Evolutionary conservation across 2,888 invertebrate species (phyloP), one percentile per base, ranked within the genome.

Genomic region (Andricus curvator): DNA sequence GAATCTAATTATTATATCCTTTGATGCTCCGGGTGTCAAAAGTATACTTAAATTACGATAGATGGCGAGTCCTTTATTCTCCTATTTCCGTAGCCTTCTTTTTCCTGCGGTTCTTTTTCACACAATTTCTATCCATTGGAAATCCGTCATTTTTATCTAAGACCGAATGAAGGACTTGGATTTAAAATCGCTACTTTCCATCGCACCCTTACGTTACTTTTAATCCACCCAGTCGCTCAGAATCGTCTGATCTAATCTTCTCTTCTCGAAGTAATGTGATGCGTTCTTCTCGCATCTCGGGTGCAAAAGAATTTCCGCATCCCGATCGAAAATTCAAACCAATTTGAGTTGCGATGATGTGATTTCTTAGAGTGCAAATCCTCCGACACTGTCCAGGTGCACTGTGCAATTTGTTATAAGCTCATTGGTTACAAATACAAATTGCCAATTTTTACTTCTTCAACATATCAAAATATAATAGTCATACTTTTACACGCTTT

Each of bases 181-280:
- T 48, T 51, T 70, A 51, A 70, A 70, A 70, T 70, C 70, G 29
- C 70, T 70, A 70, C 51, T 70, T 70, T 70, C 70, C 29, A 70
- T 70, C 70, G 51, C 4, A 70, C 51, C 51, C 70, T 70, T 70
- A 51, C 51, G 33, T 48, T 74, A 33, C 74, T 74, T 74, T 74
- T 74, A 74, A 74, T 74, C 74, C 74, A 74, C 51, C 51, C 33
- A 56, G 74, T 74, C 74, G 22, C 29, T 51, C 33, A n/a, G 74
- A 74, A 74, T 74, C 74, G 74, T 56, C 56, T 74, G 74, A 74
- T 74, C 56, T 74, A 74, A 74, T 74, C 74, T 74, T 74, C 9
- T 74, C 74, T 74, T 74, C 20, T 9, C 33, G 29, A 56, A 51
- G 74, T 74, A 74, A 74, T 74, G 74, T 74, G 74, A 74, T 74